phyloP scores from a whole-genome alignment of 2,113 vertebrate genomes.

The Semnornis frantzii region DNA sequence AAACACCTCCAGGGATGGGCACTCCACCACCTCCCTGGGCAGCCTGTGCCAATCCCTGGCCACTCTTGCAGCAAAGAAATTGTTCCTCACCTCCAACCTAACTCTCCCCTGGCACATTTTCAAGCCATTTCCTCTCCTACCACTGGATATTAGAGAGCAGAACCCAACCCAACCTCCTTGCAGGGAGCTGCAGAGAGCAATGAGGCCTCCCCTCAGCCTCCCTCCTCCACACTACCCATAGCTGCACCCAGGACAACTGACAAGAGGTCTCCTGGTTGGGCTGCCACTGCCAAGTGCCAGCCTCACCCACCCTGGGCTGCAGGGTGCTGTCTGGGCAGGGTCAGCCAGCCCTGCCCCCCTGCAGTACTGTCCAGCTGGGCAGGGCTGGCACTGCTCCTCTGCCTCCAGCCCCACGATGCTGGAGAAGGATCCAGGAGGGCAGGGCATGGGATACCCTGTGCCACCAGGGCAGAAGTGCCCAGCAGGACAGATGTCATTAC shows the following conservation, averaged over 20 bases:
- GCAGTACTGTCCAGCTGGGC: constrained; percentile 86
- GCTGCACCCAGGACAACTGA: neutral
- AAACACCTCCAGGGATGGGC: too few relatives aligned
- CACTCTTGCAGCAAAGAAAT: too few relatives aligned
- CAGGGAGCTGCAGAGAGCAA: too few relatives aligned
- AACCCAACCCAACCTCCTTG: too few relatives aligned
- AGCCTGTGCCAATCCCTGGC: too few relatives aligned
- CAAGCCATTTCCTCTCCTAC: too few relatives aligned
- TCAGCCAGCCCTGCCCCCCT: constrained; percentile 76
- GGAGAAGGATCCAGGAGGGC: constrained; percentile 84
- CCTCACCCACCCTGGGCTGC: constrained; percentile 80
- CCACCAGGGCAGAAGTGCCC: constrained; percentile 89
- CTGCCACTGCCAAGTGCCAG: accelerated
- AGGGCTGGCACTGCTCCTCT: constrained; percentile 80
- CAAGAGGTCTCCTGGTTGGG: neutral
- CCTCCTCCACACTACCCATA: too few relatives aligned
- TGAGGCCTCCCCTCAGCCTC: too few relatives aligned
- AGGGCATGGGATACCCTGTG: constrained; percentile 79
- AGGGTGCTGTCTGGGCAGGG: constrained; percentile 71
- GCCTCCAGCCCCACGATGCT: constrained; percentile 72
- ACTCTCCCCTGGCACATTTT: too few relatives aligned
- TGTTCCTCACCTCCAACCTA: too few relatives aligned
- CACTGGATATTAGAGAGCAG: too few relatives aligned
- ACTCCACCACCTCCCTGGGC: too few relatives aligned
- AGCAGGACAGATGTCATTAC: constrained; percentile 81